These are phyloP conservation scores for Thera obeliscata DNA, from an alignment of 2,888 invertebrate genomes.

Conservation along the genomic window DNA sequence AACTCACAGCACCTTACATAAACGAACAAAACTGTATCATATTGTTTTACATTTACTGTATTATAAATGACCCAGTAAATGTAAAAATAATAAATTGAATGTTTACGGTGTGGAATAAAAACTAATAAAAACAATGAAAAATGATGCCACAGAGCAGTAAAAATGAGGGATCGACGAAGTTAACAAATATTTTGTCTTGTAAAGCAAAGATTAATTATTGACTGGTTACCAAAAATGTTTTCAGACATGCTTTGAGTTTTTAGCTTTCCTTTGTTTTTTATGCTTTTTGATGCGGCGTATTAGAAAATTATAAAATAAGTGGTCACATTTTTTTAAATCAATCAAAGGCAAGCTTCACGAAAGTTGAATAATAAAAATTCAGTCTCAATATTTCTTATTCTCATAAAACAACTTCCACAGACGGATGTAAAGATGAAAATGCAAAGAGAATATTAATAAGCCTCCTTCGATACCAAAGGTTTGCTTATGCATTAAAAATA, in stretches of 20 bases:
- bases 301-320: no score
- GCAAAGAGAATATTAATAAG: conserved; percentile 19
- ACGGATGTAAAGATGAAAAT: conserved; percentile 11
- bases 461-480: conserved; percentile 18
- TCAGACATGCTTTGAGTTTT: neutral
- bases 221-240: conserved; percentile 15
- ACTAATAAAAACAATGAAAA: conserved; percentile 33
- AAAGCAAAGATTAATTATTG: conserved; percentile 39
- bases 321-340: neutral
- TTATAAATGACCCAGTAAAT: neutral
- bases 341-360: neutral
- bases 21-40: neutral
- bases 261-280: neutral
- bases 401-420: conserved; percentile 13
- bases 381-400: conserved; percentile 12
- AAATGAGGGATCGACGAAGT: conserved; percentile 32
- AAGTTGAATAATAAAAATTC: conserved; percentile 6
- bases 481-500: conserved; percentile 29
- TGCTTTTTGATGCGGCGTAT: no score
- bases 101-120: conserved; percentile 17
- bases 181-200: conserved; percentile 32
- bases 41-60: no score
- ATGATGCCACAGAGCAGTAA: conserved; percentile 33
- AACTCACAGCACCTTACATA: neutral
- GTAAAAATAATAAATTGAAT: conserved; percentile 9